A percentile compares a stretch with the other conserved stretches of the same genome.
Conservation (phyloP, 92 coral and sea anemone genomes). For the Metridium senile region DNA sequence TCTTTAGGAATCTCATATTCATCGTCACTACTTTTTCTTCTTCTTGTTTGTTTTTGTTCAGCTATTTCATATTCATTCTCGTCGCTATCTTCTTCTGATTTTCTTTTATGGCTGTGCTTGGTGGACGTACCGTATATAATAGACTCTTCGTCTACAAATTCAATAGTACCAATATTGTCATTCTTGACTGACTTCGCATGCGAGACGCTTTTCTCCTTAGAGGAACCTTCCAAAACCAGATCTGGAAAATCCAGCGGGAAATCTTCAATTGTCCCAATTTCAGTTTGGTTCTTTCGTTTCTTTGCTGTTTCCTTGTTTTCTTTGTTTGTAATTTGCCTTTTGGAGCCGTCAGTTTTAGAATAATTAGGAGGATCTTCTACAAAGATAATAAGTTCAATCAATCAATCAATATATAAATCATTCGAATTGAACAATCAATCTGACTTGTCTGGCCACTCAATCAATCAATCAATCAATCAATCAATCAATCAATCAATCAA, state of each 20-base stretch:
- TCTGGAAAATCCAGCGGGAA: slow-evolving; percentile 1
- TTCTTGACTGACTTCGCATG: neutral
- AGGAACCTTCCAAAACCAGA: neutral
- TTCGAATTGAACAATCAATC: too few species aligned
- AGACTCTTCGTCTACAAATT: neutral
- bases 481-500: too few species aligned
- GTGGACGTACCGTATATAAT: neutral
- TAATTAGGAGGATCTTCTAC: too few species aligned
- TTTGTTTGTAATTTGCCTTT: neutral
- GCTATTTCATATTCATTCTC: too few species aligned
- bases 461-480: too few species aligned
- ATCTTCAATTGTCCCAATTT: neutral
- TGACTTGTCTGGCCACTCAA: too few species aligned
- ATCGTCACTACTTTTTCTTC: neutral
- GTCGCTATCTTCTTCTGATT: neutral
- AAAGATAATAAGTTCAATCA: too few species aligned
- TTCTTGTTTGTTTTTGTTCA: neutral
- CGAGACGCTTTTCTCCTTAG: neutral
- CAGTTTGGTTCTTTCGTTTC: neutral
- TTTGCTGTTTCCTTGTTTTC: neutral
- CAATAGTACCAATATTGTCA: neutral
- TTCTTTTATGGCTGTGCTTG: neutral
- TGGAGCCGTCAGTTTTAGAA: neutral
- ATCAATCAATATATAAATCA: too few species aligned
- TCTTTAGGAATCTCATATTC: neutral